phyloP scores from a whole-genome alignment of 2,888 invertebrate genomes.

The Leptopterna dolabrata region DNA sequence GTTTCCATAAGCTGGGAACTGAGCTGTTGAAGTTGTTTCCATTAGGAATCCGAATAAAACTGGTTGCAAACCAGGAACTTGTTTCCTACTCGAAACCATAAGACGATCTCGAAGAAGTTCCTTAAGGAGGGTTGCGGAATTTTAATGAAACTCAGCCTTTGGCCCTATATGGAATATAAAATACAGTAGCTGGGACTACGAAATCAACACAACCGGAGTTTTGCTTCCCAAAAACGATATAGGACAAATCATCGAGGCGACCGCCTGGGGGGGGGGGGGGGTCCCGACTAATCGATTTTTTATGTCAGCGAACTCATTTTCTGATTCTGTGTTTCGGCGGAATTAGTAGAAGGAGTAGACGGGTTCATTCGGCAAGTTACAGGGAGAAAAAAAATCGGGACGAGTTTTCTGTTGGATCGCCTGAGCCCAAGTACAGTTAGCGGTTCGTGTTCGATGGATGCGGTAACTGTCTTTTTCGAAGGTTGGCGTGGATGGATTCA shows the following conservation, averaged over 20 bases:
- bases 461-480: background rate
- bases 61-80: too few species aligned
- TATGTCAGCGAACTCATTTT: background rate
- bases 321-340: background rate
- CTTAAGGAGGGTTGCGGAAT: background rate
- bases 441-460: background rate
- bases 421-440: background rate
- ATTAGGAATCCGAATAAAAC: too few species aligned
- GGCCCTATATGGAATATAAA: background rate
- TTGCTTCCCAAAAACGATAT: background rate
- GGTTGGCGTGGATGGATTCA: background rate
- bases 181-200: background rate
- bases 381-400: background rate
- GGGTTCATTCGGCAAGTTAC: background rate
- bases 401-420: background rate
- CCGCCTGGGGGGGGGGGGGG: too few species aligned
- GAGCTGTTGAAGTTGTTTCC: too few species aligned
- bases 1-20: too few species aligned
- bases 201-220: background rate
- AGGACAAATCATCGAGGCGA: background rate
- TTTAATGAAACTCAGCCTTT: background rate
- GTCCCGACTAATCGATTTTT: background rate
- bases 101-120: background rate
- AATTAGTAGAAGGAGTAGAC: background rate
- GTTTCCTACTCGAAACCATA: too few species aligned